Percentiles rank a stretch among this genome's conserved stretches.
Evolutionary conservation across 2,113 vertebrate species (phyloP).

Genomic region (Apodemus speciosus): DNA sequence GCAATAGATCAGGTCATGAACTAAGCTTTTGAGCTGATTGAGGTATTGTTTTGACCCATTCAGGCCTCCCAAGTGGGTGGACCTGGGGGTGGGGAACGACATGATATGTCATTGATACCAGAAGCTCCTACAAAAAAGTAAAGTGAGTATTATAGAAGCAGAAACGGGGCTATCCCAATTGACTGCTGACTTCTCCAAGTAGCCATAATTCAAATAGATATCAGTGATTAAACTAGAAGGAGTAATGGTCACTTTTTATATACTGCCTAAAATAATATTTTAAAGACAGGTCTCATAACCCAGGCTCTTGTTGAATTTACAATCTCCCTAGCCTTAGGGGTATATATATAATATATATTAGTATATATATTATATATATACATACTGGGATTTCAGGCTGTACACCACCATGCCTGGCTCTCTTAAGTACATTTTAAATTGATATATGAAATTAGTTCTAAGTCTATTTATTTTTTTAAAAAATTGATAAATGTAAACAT

Average conservation of each 20-base stretch:
- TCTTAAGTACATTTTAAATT: slow-evolving; percentile 48
- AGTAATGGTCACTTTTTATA: not conserved
- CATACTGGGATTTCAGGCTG: not conserved
- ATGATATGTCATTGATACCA: not conserved
- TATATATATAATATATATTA: not conserved
- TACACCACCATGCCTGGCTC: not conserved
- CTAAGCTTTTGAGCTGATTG: not conserved
- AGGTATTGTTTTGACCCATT: not conserved
- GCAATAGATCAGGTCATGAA: not conserved
- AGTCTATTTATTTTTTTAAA: slow-evolving; percentile 21
- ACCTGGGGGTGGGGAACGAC: not conserved
- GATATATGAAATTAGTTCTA: not conserved
- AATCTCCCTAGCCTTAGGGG: not conserved
- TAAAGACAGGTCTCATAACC: not conserved
- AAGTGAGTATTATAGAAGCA: not conserved
- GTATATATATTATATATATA: not conserved
- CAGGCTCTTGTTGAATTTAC: not conserved
- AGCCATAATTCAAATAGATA: not conserved
- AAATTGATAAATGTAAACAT: not conserved
- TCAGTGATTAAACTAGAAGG: not conserved
- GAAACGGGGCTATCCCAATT: not conserved
- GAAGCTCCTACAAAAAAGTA: not conserved
- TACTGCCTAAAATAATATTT: not conserved
- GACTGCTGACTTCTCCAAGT: not conserved
- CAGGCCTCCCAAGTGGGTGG: not conserved